phyloP scores from a whole-genome alignment of 2,888 invertebrate genomes.

The Octodonta nipae region DNA sequence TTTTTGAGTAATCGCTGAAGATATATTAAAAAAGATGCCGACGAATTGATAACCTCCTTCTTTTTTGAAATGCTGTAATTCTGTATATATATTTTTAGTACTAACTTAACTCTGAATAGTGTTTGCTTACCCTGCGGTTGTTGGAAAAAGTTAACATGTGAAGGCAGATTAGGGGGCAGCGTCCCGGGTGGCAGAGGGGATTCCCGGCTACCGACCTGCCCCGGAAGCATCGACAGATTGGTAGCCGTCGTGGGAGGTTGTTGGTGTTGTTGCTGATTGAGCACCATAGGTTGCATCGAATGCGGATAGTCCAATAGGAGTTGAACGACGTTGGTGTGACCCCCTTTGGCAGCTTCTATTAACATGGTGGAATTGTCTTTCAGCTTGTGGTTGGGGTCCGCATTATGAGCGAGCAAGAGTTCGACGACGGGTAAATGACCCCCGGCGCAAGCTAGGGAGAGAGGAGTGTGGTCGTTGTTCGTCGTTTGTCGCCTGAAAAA shows the following conservation, averaged over 20 bases:
- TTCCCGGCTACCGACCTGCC: conserved; percentile 29
- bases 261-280: conserved; percentile 31
- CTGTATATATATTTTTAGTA: too few species aligned
- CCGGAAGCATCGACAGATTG: conserved; percentile 31
- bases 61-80: too few species aligned
- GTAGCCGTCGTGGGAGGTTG: conserved; percentile 27
- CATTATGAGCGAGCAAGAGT: conserved; percentile 76
- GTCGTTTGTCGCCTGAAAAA: conserved; percentile 55
- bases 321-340: conserved; percentile 90
- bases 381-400: conserved; percentile 90
- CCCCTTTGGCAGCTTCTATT: conserved; percentile 96
- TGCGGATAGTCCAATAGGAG: conserved; percentile 88
- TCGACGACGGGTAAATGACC: conserved; percentile 91
- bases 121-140: conserved; percentile 26
- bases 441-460: conserved; percentile 91
- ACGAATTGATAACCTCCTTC: too few species aligned
- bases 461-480: conserved; percentile 92
- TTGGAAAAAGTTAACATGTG: conserved; percentile 33
- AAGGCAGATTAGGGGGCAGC: conserved; percentile 29
- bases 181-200: conserved; percentile 28
- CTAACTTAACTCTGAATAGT: neutral
- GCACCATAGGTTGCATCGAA: conserved; percentile 67
- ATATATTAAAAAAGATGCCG: too few species aligned
- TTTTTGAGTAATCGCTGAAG: too few species aligned
- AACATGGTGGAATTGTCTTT: conserved; percentile 98